Base-by-base conservation (phyloP, 2,797 vertebrate genomes). In the Trematomus bernacchii region DNA sequence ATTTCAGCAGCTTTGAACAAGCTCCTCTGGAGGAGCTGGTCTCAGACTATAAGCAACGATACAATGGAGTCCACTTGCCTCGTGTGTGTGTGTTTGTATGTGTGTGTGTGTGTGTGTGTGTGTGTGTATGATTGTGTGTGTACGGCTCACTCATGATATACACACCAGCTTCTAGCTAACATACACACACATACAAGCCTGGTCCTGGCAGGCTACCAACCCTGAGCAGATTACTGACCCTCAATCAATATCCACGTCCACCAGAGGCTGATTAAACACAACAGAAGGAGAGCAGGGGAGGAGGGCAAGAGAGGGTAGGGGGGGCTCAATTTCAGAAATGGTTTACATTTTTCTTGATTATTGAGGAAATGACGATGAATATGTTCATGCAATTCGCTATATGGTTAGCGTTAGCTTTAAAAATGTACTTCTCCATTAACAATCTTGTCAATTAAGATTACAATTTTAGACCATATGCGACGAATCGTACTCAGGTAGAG, bases 181-280 rank as follows among this genome's bases (percentile, higher is more conserved):
- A 79, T 44, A 81, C 27, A 48, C 52, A 70, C 16, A 61, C 13
- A 62, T 23, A 67, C 59, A 60, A 15, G 51, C 63, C 71, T 79
- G 48, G 80, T 80, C 92, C 84, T 95, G 95, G 95, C 95, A 95
- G 94, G 93, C 94, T 95, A 94, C 94, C 94, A 96, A 95, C 96
- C 95, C 93, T 83, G 92, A 94, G 95, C 94, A 96, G 94, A 96
- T 96, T 97, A 96, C 94, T 96, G 96, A 96, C 93, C 95, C 88
- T 91, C 91, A 85, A 97, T 97, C 96, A 96, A 97, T 97, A 97
- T 92, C 93, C 92, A 89, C 90, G 93, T 95, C 93, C 95, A 96
- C 96, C 93, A 95, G 95, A 96, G 96, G 95, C 94, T 94, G 94
- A 92, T 96, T 96, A 94, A 91, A 95, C 93, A 92, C 86, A 91